Percentiles rank a stretch among this genome's conserved stretches.
Conservation (phyloP, 2,888 invertebrate species). For the Crepidodera aurea region DNA sequence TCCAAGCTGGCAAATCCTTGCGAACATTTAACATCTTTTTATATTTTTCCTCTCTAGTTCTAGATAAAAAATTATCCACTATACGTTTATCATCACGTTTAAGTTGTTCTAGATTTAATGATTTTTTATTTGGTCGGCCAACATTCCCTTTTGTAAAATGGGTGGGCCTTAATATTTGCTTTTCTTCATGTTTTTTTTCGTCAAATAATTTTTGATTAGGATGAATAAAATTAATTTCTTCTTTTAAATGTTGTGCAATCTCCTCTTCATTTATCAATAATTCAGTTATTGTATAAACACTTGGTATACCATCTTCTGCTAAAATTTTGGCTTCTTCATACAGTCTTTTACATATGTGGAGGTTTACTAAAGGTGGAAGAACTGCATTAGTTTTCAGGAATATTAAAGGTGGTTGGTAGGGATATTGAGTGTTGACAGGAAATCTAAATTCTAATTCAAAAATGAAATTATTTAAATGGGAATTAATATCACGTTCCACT, state of each 20-base stretch:
- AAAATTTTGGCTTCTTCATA: constrained; percentile 73
- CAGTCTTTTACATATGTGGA: constrained; percentile 72
- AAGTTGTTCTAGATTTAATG: constrained; percentile 65
- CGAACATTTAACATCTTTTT: constrained; percentile 71
- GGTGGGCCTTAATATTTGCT: constrained; percentile 60
- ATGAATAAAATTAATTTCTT: constrained; percentile 69
- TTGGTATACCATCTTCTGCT: constrained; percentile 74
- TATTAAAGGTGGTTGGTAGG: constrained; percentile 76
- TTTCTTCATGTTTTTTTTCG: constrained; percentile 49
- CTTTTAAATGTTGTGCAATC: constrained; percentile 68
- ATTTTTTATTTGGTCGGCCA: constrained; percentile 64
- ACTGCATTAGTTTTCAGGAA: constrained; percentile 72
- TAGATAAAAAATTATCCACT: constrained; percentile 69
- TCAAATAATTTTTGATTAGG: constrained; percentile 63
- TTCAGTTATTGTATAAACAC: constrained; percentile 76
- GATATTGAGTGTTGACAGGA: constrained; percentile 74
- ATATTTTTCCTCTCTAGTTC: constrained; percentile 69
- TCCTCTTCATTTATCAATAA: constrained; percentile 74
- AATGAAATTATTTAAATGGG: constrained; percentile 60
- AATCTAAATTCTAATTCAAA: constrained; percentile 81
- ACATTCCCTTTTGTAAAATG: constrained; percentile 73
- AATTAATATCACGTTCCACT: constrained; percentile 55
- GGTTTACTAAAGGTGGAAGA: constrained; percentile 70
- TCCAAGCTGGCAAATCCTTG: constrained; percentile 77
- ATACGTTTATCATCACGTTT: constrained; percentile 70